A percentile compares a stretch with the other conserved stretches of the same genome.
Conservation (phyloP, 2,888 invertebrate genomes). For the Drosophila maculinotata region DNA sequence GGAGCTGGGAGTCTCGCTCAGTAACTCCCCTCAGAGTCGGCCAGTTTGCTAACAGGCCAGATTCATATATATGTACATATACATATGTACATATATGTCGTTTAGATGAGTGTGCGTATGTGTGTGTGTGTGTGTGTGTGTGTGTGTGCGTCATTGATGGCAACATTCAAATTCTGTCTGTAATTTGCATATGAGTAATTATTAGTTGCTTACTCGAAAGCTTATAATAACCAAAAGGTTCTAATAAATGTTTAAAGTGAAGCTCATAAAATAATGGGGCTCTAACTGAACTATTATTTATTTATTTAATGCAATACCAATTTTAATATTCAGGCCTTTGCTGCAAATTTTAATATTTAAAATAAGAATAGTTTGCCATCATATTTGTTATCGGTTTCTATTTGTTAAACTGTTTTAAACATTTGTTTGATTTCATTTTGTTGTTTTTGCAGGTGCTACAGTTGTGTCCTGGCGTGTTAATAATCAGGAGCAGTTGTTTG, state of each 20-base stretch:
- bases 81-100: slow-evolving; percentile 50
- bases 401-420: neutral
- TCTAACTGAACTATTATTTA: no score
- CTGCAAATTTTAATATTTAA: no score
- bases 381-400: neutral
- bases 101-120: slow-evolving; percentile 44
- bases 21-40: slow-evolving; percentile 48
- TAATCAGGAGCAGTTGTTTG: slow-evolving; percentile 98
- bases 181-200: slow-evolving; percentile 31
- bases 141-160: slow-evolving; percentile 47
- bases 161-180: slow-evolving; percentile 24
- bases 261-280: no score
- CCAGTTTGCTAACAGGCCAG: slow-evolving; percentile 46
- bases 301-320: no score
- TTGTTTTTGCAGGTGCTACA: slow-evolving; percentile 93
- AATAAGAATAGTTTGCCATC: no score
- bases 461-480: slow-evolving; percentile 98
- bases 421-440: neutral
- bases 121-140: slow-evolving; percentile 35
- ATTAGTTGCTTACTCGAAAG: neutral
- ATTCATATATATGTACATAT: slow-evolving; percentile 3
- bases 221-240: neutral
- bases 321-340: no score
- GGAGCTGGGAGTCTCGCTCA: slow-evolving; percentile 32
- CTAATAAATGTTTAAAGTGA: neutral